Evolutionary conservation across 2,113 vertebrate species (phyloP).

Genomic region (Rhinoderma darwinii): DNA sequence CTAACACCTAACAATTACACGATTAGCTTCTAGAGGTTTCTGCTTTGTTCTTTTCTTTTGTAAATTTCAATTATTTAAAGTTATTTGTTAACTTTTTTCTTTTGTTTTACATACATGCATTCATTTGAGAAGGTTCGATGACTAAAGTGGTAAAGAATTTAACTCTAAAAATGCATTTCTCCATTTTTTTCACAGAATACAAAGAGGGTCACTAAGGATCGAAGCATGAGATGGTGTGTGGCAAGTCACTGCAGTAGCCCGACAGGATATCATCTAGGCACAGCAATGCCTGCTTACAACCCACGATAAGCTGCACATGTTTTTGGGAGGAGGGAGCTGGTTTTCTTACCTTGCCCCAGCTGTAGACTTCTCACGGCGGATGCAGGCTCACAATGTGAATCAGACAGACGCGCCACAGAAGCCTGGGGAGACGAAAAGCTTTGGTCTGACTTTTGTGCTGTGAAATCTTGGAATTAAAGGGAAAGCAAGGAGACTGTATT

Average conservation of each 20-base stretch:
- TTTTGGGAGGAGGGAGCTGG: constrained; percentile 60
- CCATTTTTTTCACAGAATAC: neutral
- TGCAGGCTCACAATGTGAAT: constrained; percentile 36
- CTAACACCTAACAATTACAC: constrained; percentile 1
- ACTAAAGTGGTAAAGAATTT: neutral
- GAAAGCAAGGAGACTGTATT: constrained; percentile 4
- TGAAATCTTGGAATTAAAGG: constrained; percentile 23
- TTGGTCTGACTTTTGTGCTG: constrained; percentile 47
- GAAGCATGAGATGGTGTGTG: constrained; percentile 26
- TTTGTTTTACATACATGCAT: neutral
- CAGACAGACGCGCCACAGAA: constrained; percentile 14
- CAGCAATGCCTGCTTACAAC: constrained; percentile 20
- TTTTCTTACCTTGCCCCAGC: constrained; percentile 37
- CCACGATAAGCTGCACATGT: constrained; percentile 60
- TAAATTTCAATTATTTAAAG: neutral
- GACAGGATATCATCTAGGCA: constrained; percentile 25
- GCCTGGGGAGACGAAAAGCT: constrained; percentile 42
- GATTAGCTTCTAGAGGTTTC: neutral
- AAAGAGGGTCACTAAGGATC: neutral
- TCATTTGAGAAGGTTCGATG: neutral
- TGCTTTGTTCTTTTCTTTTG: neutral
- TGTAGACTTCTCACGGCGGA: constrained; percentile 63
- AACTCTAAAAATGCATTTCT: neutral
- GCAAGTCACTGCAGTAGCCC: neutral
- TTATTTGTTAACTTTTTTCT: no score